Evolutionary conservation across 1,140 invertebrate genomes (phyloP), one percentile per base, ranked within the genome.

Genomic region (Tetramorium simillimum): DNA sequence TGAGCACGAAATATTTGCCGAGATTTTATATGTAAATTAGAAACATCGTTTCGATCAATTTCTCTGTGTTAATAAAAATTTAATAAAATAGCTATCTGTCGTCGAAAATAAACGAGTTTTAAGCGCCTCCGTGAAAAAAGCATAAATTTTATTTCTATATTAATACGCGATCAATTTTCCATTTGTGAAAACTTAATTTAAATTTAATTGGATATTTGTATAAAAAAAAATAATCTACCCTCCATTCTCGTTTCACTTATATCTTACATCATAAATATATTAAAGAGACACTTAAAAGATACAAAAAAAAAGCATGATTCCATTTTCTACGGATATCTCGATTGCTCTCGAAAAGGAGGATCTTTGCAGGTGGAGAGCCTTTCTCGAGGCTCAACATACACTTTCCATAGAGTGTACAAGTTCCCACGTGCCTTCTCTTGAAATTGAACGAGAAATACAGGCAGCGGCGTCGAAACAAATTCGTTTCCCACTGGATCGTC

Each of bases 361-460:
- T 40, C 16, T 28, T 43, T 7, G 76, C 12, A 7, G 58, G 28
- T 33, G 9, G 49, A 82, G 24, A 58, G 16, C 9, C 63, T 73
- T 58, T 73, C 69, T 65, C 14, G 7, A 51, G 43, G 49, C 63
- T 70, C 58, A 43, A 56, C 18, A 53, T 14, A 33, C 49, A 60
- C 46, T 43, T 63, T 72, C 49, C 53, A 51, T 37, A 21, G 33
- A 53, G 24, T 63, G 77, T 43, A 51, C 78, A 53, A 73, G 49
- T 84, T 87, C 51, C 70, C 78, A 72, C 78, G 58, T 86, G 86
- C 58, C 24, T 72, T 6, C 58, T 33, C 28, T 28, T 37, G 33
- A 37, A 85, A 53, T 70, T 77, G 43, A 46, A 78, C 46, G 53
- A 46, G 60, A 67, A 69, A 58, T 69, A 69, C 33, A 37, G 24